Evolutionary conservation across 2,113 vertebrate genomes (phyloP).

Genomic region (Vidua macroura): DNA sequence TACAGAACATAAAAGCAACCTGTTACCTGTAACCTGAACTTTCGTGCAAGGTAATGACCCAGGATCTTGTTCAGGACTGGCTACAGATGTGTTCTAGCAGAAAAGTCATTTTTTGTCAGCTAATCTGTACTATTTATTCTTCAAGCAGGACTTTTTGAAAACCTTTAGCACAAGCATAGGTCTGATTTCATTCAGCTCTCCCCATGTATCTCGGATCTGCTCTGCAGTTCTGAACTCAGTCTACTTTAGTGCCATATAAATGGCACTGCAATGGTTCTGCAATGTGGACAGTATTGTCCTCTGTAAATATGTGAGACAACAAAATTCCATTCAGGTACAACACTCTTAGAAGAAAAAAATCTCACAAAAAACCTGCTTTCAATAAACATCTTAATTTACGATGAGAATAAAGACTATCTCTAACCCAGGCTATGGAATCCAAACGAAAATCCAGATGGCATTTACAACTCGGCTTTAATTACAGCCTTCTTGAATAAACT

Average conservation of each 20-base stretch:
- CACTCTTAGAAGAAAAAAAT: background rate
- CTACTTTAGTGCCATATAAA: background rate
- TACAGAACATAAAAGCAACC: background rate
- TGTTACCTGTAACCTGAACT: background rate
- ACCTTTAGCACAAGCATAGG: background rate
- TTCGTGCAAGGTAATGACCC: background rate
- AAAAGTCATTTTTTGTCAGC: background rate
- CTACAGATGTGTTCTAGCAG: background rate
- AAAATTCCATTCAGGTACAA: background rate
- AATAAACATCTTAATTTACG: background rate
- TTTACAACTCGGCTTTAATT: background rate
- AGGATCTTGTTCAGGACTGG: background rate
- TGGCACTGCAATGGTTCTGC: background rate
- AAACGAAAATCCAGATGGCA: background rate
- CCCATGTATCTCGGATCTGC: background rate
- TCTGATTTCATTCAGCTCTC: background rate
- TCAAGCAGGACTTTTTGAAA: background rate
- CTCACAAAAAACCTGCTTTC: background rate
- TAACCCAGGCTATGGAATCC: background rate
- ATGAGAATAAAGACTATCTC: background rate
- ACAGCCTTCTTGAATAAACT: background rate
- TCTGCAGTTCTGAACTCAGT: background rate
- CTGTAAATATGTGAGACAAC: background rate
- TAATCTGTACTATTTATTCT: background rate
- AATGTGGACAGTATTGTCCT: background rate